Evolutionary conservation across 1,140 invertebrate genomes (phyloP), one percentile per base, ranked within the genome.

Genomic region (Drosophila paulistorum): DNA sequence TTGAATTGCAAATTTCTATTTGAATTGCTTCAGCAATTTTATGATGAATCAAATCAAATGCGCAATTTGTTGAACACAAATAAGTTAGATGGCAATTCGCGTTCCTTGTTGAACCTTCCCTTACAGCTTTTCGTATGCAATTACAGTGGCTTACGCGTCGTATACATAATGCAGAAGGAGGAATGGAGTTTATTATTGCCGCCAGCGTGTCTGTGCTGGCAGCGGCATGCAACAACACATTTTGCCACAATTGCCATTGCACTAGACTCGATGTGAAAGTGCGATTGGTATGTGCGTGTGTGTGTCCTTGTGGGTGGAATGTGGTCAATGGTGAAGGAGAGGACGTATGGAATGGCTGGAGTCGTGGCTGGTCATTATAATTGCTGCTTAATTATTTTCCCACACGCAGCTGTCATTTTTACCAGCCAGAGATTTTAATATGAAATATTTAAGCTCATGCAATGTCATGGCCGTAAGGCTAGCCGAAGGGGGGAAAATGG

Each of bases 331-430:
- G 2, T 26, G 10, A 39, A 13, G 45, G 7, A 48, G 14, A 9
- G 45, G 2, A 48, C 17, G 35, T 9, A 45, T 37, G 14, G 42
- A 7, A 20, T 20, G 2, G 10, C 2, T 17, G 45, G 17, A 39
- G 10, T 1, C 30, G 30, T 30, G 45, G 17, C 10, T 23, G 45
- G 45, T 51, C 45, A 51, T 51, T 78, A 74, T 78, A 82, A 87
- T 70, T 61, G 68, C 68, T 41, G 54, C 58, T 54, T 87, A 86
- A 86, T 86, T 84, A 86, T 77, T 86, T 79, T 68, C 64, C 45
- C 69, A 74, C 82, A 86, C 82, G 83, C 79, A 87, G 75, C 83
- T 86, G 83, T 86, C 79, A 82, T 76, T 85, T 76, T 78, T 72
- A 79, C 62, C 58, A 71, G 75, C 37, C 42, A 54, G 33, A 64